Evolutionary conservation across 2,797 vertebrate species (phyloP).

Genomic region (Spondyliosoma cantharus): DNA sequence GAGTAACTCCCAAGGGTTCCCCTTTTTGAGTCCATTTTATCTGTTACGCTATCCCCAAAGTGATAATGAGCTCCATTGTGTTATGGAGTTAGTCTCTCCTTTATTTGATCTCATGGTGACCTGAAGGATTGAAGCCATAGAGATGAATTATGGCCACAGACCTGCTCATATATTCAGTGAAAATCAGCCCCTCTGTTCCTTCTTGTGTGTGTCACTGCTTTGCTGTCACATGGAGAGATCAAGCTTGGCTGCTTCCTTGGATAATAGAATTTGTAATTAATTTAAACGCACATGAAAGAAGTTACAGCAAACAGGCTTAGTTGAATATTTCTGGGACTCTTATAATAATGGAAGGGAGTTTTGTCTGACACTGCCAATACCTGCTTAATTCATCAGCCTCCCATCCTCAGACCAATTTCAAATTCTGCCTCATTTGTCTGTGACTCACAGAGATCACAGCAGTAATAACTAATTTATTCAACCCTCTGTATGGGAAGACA

Average conservation of each 20-base stretch:
- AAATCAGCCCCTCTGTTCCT: conserved; percentile 13
- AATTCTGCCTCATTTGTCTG: conserved; percentile 30
- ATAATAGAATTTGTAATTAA: conserved; percentile 11
- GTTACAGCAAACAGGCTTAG: conserved; percentile 6
- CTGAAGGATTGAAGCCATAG: conserved; percentile 28
- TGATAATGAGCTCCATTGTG: conserved; percentile 57
- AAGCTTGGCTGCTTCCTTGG: not conserved
- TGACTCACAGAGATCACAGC: conserved; percentile 31
- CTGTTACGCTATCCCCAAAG: conserved; percentile 26
- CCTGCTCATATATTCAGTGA: conserved; percentile 17
- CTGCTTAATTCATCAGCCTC: conserved; percentile 43
- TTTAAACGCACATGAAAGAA: conserved; percentile 21
- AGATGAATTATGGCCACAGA: conserved; percentile 35
- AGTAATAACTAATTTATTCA: conserved; percentile 51
- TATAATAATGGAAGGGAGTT: conserved; percentile 8
- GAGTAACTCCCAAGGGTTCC: conserved; percentile 35
- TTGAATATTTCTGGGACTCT: conserved; percentile 12
- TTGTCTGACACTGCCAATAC: conserved; percentile 18
- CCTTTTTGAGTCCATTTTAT: conserved; percentile 33
- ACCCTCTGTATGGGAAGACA: conserved; percentile 18
- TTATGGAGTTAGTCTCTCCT: conserved; percentile 53
- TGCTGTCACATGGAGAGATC: conserved; percentile 16
- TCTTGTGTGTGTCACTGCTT: conserved; percentile 22
- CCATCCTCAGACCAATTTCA: conserved; percentile 32
- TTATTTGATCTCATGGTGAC: conserved; percentile 54